Base-by-base conservation (phyloP, 2,797 vertebrate genomes). In the Pangasius mekongensis region DNA sequence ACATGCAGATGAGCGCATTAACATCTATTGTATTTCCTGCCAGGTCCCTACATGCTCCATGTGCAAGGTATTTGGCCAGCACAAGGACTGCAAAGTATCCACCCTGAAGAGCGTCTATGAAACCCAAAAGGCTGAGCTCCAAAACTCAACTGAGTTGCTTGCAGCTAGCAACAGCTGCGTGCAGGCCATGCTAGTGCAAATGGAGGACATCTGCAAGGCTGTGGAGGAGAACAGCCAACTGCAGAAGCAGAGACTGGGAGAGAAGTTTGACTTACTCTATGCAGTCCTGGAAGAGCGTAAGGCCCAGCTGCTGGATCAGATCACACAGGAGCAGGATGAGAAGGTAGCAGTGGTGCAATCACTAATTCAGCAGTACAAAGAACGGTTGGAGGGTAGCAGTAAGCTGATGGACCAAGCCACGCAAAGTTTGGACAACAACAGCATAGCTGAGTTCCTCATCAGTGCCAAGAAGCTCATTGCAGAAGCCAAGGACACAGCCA, bases 11-110 rank as follows among this genome's bases (percentile, higher is more conserved):
- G 97, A 98, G 92, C 94, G 94, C 66, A 98, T 98, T 95, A 98
- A 98, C 94, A 98, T 98, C 94, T 98, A 97, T 92, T 98, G 98
- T 43, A 71, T 98, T 71, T 97, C 95, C 62, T 98, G 97, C 0
- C 96, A 97, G 93, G 94, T 94, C 0, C 97, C 97, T 88, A 98
- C 97, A 0, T 98, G 97, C 93, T 98, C 97, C 92, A 97, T 98
- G 97, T 98, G 97, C 96, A 98, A 98, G 83, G 98, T 98, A 69
- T 98, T 98, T 0, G 98, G 97, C 0, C 94, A 95, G 84, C 98
- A 98, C 95, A 95, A 97, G 91, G 97, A 97, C 94, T 98, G 98
- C 0, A 96, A 98, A 91, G 98, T 98, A 8, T 95, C 97, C 14
- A 97, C 97, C 0, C 94, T 98, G 71, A 91, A 96, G 88, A 92